phyloP scores from a whole-genome alignment of 2,888 invertebrate genomes.

The Pachymerium ferrugineum region DNA sequence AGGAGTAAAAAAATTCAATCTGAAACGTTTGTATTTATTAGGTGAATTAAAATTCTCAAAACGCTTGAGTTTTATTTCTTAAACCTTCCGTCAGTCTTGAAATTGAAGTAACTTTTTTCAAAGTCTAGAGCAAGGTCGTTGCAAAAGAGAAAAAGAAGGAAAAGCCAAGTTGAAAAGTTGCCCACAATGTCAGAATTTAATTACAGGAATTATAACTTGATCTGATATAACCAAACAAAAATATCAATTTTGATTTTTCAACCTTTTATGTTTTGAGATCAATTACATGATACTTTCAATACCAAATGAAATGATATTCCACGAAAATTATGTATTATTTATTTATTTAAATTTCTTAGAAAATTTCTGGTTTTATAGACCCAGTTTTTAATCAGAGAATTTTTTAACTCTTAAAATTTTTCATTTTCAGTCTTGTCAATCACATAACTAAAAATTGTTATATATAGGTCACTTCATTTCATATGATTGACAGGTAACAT shows the following conservation, averaged over 20 bases:
- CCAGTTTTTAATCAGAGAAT: not conserved
- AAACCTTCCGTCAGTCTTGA: not conserved
- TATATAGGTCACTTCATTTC: not conserved
- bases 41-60: not conserved
- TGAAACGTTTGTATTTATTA: not conserved
- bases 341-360: not conserved
- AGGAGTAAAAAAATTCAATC: not conserved
- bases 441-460: not conserved
- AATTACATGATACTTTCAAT: too few relatives aligned
- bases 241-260: not conserved
- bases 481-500: not conserved
- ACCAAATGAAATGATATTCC: too few relatives aligned
- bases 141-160: not conserved
- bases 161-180: not conserved
- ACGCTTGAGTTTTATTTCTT: not conserved
- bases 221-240: not conserved
- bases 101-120: not conserved
- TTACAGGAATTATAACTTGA: not conserved
- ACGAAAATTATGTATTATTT: too few relatives aligned
- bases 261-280: too few relatives aligned
- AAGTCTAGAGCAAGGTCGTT: constrained; percentile 13
- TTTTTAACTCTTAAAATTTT: not conserved
- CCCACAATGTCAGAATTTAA: not conserved
- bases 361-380: too few relatives aligned
- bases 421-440: not conserved